Conservation (phyloP, 2,888 invertebrate genomes). For the Trissoscelio sp. region DNA sequence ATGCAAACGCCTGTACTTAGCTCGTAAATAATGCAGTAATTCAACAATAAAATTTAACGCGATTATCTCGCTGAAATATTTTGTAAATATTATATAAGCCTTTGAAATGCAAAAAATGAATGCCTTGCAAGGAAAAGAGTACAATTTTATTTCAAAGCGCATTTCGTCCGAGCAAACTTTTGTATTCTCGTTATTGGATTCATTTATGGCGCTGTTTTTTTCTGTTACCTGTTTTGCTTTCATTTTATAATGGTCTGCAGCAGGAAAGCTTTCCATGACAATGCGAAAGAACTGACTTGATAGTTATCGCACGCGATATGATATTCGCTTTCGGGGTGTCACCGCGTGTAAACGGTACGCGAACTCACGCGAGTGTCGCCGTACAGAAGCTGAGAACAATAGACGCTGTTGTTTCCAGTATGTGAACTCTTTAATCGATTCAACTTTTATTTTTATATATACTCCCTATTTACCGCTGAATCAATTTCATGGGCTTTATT, state of each 20-base stretch:
- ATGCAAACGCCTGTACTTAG: neutral
- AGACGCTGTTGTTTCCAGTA: conserved; percentile 59
- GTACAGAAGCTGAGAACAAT: conserved; percentile 61
- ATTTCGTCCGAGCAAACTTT: conserved; percentile 50
- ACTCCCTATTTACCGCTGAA: conserved; percentile 33
- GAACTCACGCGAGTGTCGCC: conserved; percentile 66
- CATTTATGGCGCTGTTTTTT: conserved; percentile 47
- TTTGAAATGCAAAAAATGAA: conserved; percentile 33
- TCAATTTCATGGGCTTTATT: conserved; percentile 50
- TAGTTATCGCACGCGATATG: conserved; percentile 70
- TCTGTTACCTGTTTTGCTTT: conserved; percentile 42
- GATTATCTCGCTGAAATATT: conserved; percentile 16
- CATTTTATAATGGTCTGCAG: conserved; percentile 59
- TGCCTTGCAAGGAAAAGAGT: conserved; percentile 16
- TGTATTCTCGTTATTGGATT: conserved; percentile 56
- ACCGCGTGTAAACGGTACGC: conserved; percentile 68
- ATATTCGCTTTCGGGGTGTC: conserved; percentile 70
- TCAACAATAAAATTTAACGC: conserved; percentile 5
- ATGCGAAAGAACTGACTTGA: conserved; percentile 62
- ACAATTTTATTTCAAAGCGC: conserved; percentile 47
- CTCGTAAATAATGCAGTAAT: neutral
- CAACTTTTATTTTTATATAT: conserved; percentile 54
- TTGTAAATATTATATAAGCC: conserved; percentile 26
- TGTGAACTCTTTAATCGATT: conserved; percentile 64
- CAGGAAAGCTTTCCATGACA: conserved; percentile 63